These are phyloP conservation scores for Drosophila eohydei DNA, from an alignment of 2,888 invertebrate species.

Conservation along the genomic window DNA sequence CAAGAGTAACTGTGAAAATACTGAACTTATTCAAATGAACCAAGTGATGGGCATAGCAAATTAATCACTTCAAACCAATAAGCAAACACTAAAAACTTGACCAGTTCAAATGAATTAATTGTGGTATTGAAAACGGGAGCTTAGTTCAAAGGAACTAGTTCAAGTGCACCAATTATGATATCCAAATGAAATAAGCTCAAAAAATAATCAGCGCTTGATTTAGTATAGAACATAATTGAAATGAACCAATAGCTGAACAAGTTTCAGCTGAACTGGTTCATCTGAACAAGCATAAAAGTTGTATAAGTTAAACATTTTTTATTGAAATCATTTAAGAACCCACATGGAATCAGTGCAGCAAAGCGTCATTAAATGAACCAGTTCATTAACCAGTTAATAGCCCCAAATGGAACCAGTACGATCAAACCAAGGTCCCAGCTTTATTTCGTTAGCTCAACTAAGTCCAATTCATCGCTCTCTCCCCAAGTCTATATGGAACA, in stretches of 20 bases:
- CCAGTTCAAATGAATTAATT: not conserved
- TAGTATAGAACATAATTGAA: no score
- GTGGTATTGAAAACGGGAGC: not conserved
- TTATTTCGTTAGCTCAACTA: conserved; percentile 2
- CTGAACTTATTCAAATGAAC: not conserved
- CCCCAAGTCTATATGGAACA: conserved; percentile 18
- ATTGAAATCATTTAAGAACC: not conserved
- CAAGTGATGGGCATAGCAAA: not conserved
- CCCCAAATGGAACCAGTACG: not conserved
- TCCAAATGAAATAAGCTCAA: not conserved
- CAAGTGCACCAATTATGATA: not conserved
- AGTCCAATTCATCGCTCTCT: conserved; percentile 17
- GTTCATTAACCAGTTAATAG: not conserved
- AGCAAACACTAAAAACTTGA: not conserved
- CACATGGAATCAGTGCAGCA: not conserved
- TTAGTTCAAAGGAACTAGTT: not conserved
- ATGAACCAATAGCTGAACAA: not conserved
- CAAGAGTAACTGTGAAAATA: no score
- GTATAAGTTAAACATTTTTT: not conserved
- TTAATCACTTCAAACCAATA: no score
- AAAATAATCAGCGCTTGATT: not conserved
- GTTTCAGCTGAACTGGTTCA: not conserved
- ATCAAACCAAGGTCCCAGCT: conserved; percentile 9
- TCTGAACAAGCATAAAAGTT: not conserved
- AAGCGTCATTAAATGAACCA: not conserved